Evolutionary conservation across 2,797 vertebrate genomes (phyloP), one percentile per base, ranked within the genome.

Genomic region (Heliangelus exortis): DNA sequence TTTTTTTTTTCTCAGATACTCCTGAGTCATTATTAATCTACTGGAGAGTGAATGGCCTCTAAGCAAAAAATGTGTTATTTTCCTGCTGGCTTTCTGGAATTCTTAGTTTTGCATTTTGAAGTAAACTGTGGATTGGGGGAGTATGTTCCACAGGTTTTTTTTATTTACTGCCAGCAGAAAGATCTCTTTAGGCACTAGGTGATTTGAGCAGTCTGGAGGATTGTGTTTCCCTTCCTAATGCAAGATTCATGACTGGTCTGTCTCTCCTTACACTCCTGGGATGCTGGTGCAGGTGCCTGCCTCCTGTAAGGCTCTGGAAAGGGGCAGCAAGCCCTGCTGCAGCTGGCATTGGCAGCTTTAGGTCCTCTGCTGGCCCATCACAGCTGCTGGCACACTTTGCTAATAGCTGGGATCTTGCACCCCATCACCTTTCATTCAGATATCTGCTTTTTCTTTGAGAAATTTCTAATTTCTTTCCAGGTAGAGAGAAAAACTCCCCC

Each of bases 151-250:
- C 13, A 7, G 15, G 3, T n/a, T 71, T 45, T 67, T 21, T 92
- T 26, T 15, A 13, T 93, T 95, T 83, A 20, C 61, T 94, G 55
- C 51, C 61, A 84, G 72, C 41, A 89, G 87, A 86, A 76, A 91
- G 91, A 93, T 50, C 12, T 17, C 67, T 94, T 81, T 45, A 80
- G 85, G 84, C 89, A 94, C 62, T 29, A 74, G 79, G 76, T 68
- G 92, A 95, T 84, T 83, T 94, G 86, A 97, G 90, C 93, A 93
- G 39, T 50, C 4, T 23, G 0, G 41, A 36, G n/a, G 72, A 89
- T 95, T 90, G 72, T 63, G 75, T 91, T 92, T 92, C 95, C n/a
- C n/a, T 87, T 85, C 72, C 90, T 96, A 92, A 97, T 96, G 90
- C 91, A 97, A 97, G 69, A 97, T 96, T 94, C 93, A 94, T 96